Conservation (phyloP, 2,797 vertebrate genomes). For the Sebastes nivosus region DNA sequence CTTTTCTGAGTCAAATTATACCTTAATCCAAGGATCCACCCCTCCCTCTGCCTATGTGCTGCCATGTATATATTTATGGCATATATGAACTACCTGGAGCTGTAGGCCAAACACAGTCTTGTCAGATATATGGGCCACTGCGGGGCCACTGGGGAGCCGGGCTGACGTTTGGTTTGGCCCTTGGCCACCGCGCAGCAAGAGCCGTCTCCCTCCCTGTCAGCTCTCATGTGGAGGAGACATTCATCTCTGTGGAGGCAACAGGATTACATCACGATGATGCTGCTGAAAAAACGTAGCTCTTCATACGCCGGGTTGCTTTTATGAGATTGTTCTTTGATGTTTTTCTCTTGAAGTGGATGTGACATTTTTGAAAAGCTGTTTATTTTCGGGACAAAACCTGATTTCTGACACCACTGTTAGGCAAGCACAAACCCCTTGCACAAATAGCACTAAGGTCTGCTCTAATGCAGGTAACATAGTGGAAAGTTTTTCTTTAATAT, state of each 20-base stretch:
- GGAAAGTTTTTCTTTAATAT: not conserved
- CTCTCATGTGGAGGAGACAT: conserved; percentile 41
- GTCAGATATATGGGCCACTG: conserved; percentile 58
- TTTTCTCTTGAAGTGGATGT: not conserved
- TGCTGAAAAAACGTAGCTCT: not conserved
- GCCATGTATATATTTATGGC: conserved; percentile 46
- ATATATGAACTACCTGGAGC: conserved; percentile 35
- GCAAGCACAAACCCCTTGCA: too few species aligned
- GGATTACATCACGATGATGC: conserved; percentile 28
- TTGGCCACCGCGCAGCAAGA: conserved; percentile 30
- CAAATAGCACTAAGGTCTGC: too few species aligned
- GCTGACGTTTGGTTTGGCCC: conserved; percentile 48
- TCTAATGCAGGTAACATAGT: not conserved
- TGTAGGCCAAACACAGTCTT: conserved; percentile 51
- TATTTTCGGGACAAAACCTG: not conserved
- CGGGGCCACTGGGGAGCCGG: conserved; percentile 5
- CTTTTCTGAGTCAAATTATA: not conserved
- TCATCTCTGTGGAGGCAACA: conserved; percentile 28
- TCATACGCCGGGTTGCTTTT: not conserved
- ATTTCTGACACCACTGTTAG: not conserved
- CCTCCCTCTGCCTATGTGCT: not conserved
- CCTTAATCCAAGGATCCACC: not conserved
- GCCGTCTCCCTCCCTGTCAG: conserved; percentile 30
- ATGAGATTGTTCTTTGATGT: not conserved
- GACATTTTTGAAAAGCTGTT: not conserved